A percentile compares a stretch with the other conserved stretches of the same genome.
Evolutionary conservation across 1,140 invertebrate genomes (phyloP).

Genomic region (Zaprionus inermis): DNA sequence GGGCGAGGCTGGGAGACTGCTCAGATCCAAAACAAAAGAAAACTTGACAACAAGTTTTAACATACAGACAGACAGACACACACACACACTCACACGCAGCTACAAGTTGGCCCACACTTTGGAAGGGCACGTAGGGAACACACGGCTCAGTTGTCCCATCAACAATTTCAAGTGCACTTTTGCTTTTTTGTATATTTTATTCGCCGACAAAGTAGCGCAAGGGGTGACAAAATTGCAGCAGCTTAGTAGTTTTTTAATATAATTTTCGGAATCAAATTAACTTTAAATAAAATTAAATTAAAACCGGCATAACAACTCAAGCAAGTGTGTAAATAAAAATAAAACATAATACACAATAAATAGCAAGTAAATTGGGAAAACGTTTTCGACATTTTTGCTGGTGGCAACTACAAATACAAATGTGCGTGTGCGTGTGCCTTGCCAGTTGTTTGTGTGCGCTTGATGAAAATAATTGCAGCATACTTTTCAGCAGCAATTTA

Average conservation of each 20-base stretch:
- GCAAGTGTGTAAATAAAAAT: background rate
- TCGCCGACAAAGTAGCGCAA: conserved; percentile 20
- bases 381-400: conserved; percentile 32
- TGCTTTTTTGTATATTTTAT: too few species aligned
- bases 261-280: background rate
- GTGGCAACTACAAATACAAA: conserved; percentile 16
- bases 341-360: background rate
- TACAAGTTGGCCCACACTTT: background rate
- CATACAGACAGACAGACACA: conserved; percentile 22
- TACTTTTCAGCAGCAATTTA: conserved; percentile 61
- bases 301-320: background rate
- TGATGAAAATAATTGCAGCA: conserved; percentile 79
- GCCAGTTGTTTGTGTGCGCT: conserved; percentile 48
- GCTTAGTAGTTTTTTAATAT: background rate
- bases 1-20: conserved; percentile 4
- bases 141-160: conserved; percentile 55
- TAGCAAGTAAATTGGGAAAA: background rate
- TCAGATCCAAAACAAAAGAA: conserved; percentile 74
- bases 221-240: conserved; percentile 32
- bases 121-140: conserved; percentile 19
- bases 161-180: conserved; percentile 80
- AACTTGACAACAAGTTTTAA: conserved; percentile 65
- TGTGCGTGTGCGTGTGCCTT: conserved; percentile 15
- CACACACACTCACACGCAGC: conserved; percentile 36
- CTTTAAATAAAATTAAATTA: background rate